phyloP scores from a whole-genome alignment of 2,113 vertebrate genomes.

The Turdus rufiventris region DNA sequence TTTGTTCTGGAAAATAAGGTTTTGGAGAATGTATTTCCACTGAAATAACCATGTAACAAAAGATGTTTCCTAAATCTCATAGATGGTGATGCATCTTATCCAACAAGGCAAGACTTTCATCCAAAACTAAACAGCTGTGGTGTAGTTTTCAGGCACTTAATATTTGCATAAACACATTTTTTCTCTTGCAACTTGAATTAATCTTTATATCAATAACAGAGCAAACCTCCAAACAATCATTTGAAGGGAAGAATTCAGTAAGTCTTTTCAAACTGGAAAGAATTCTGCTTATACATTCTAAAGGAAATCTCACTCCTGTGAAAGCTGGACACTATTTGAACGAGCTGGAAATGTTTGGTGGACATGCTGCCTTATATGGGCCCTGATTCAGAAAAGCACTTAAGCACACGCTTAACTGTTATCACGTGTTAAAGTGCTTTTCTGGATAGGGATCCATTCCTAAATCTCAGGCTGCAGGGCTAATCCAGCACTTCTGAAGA shows the following conservation, averaged over 20 bases:
- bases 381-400: conserved; percentile 51
- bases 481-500: conserved; percentile 28
- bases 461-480: background rate
- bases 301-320: background rate
- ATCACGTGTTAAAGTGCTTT: conserved; percentile 59
- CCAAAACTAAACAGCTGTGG: conserved; percentile 49
- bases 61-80: conserved; percentile 19
- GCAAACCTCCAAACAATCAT: conserved; percentile 17
- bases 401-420: conserved; percentile 29
- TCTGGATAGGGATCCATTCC: conserved; percentile 33
- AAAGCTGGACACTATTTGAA: background rate
- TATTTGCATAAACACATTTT: conserved; percentile 52
- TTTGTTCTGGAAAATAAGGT: conserved; percentile 19
- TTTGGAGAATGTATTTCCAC: background rate
- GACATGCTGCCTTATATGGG: conserved; percentile 1
- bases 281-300: background rate
- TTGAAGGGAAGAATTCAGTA: background rate
- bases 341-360: background rate
- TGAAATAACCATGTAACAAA: conserved; percentile 35
- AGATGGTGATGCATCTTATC: background rate
- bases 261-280: background rate
- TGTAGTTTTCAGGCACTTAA: conserved; percentile 50
- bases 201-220: conserved; percentile 22
- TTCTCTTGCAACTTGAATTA: conserved; percentile 32
- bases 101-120: conserved; percentile 41